These are phyloP conservation scores for Ennomos erosarius DNA, from an alignment of 2,888 invertebrate species.

Conservation along the genomic window DNA sequence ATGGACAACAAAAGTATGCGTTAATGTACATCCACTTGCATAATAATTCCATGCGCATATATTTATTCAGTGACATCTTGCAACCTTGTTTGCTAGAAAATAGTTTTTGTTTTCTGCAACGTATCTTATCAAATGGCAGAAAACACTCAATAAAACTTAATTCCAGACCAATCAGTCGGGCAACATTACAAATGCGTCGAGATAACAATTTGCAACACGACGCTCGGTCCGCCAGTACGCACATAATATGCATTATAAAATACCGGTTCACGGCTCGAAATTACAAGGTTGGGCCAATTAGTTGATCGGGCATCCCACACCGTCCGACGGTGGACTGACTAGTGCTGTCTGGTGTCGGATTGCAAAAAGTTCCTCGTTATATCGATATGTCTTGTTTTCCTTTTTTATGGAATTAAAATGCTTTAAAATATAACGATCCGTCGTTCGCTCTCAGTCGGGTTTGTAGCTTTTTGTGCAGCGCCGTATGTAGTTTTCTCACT, in stretches of 20 bases:
- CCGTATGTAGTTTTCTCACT: neutral
- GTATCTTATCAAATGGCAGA: no score
- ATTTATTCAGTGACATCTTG: no score
- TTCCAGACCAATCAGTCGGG: constrained; percentile 16
- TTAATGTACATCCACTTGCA: no score
- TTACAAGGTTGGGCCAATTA: constrained; percentile 42
- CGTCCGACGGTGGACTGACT: constrained; percentile 30
- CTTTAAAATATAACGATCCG: constrained; percentile 23
- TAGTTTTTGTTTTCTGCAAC: no score
- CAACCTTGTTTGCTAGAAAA: no score
- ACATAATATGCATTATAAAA: constrained; percentile 32
- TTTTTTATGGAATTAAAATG: constrained; percentile 25
- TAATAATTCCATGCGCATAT: no score
- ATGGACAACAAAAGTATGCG: no score
- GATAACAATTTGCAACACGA: constrained; percentile 27
- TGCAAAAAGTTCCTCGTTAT: constrained; percentile 28
- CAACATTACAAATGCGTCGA: constrained; percentile 20
- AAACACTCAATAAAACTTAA: constrained; percentile 2
- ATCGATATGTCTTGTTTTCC: constrained; percentile 28
- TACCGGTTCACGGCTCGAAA: constrained; percentile 38
- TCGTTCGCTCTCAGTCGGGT: constrained; percentile 1
- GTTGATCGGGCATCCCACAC: constrained; percentile 31
- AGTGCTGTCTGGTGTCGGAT: constrained; percentile 26
- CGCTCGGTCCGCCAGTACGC: constrained; percentile 8
- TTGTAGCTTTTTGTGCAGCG: constrained; percentile 1